Evolutionary conservation across 2,797 vertebrate species (phyloP).

Genomic region (Rhinogobio ventralis): DNA sequence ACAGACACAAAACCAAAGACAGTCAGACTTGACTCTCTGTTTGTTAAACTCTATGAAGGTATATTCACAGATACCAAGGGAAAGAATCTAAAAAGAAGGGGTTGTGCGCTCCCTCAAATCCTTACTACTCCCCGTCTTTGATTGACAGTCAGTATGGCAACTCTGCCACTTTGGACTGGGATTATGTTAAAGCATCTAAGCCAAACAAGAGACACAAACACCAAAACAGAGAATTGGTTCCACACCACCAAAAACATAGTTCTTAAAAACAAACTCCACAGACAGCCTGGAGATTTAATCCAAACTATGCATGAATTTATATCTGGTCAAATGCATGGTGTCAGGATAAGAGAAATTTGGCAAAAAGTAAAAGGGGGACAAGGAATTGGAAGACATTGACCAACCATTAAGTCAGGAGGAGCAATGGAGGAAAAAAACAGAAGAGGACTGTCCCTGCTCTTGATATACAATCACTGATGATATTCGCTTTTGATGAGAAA

Average conservation of each 20-base stretch:
- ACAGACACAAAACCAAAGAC: not conserved
- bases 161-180: slow-evolving; percentile 20
- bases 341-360: not conserved
- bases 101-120: not conserved
- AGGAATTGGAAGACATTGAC: not conserved
- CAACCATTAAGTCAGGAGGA: slow-evolving; percentile 13
- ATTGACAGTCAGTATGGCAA: not conserved
- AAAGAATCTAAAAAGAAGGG: not conserved
- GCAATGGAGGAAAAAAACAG: slow-evolving; percentile 3
- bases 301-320: slow-evolving; percentile 24
- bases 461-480: no score
- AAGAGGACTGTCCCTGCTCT: no score
- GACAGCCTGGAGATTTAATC: not conserved
- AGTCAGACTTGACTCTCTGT: not conserved
- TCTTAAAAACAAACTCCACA: not conserved
- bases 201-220: slow-evolving; percentile 37
- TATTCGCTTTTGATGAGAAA: no score
- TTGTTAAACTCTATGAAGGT: not conserved
- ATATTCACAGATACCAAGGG: not conserved
- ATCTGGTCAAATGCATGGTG: not conserved
- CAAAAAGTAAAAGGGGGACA: not conserved
- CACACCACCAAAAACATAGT: not conserved
- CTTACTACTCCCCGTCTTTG: not conserved
- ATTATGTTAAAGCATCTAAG: slow-evolving; percentile 10
- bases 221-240: slow-evolving; percentile 5